These are phyloP conservation scores for Thalpophila matura DNA, from an alignment of 2,888 invertebrate genomes.

Conservation along the genomic window DNA sequence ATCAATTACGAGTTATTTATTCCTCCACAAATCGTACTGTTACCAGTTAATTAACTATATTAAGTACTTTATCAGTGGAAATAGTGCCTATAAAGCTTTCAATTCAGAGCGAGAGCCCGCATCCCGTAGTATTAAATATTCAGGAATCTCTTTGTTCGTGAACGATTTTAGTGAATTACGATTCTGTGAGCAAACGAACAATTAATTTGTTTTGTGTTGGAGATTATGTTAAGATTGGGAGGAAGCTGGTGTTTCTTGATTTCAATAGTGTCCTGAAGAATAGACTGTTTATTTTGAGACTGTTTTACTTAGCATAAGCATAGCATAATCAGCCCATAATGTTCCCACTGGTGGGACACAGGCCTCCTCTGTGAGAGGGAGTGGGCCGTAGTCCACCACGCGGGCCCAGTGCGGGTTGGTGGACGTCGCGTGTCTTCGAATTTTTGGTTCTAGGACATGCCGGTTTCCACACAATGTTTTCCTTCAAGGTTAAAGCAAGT, in stretches of 20 bases:
- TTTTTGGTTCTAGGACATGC: too few relatives aligned
- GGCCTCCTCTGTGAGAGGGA: too few relatives aligned
- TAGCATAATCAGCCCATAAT: too few relatives aligned
- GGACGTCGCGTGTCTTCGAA: too few relatives aligned
- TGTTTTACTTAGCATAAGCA: too few relatives aligned
- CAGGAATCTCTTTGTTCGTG: conserved; percentile 46
- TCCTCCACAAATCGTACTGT: conserved; percentile 39
- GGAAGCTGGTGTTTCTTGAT: conserved; percentile 5
- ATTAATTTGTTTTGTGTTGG: conserved; percentile 39
- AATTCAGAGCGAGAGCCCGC: conserved; percentile 44
- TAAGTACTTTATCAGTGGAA: conserved; percentile 47
- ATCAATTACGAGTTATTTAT: conserved; percentile 42
- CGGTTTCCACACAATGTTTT: too few relatives aligned
- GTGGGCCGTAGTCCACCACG: too few relatives aligned
- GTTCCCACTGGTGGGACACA: too few relatives aligned
- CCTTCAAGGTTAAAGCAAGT: too few relatives aligned
- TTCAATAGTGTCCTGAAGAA: background rate
- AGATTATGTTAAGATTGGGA: conserved; percentile 16
- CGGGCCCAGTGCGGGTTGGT: too few relatives aligned
- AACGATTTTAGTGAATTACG: conserved; percentile 51
- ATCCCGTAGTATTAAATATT: conserved; percentile 55
- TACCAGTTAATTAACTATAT: conserved; percentile 51
- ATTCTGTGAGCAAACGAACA: conserved; percentile 41
- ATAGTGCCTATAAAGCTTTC: conserved; percentile 57
- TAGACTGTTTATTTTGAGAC: conserved; percentile 1